phyloP scores from a whole-genome alignment of 2,888 invertebrate species.

The Caenorhabditis sp. region DNA sequence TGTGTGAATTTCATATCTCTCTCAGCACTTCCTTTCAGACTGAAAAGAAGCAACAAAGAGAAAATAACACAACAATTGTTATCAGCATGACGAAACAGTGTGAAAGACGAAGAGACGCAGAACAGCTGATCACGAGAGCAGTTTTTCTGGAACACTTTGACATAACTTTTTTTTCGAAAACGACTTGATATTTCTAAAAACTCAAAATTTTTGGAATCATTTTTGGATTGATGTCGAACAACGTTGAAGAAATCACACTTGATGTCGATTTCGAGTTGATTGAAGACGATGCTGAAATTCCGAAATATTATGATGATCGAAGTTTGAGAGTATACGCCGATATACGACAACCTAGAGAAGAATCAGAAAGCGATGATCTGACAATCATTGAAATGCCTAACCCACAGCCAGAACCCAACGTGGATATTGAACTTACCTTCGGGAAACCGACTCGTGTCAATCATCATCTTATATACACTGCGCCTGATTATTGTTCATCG shows the following conservation, averaged over 20 bases:
- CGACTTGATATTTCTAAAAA: neutral
- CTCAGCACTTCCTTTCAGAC: neutral
- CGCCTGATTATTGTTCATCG: neutral
- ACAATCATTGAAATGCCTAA: neutral
- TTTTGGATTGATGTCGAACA: neutral
- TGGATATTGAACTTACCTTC: slow-evolving; percentile 24
- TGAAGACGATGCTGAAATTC: neutral
- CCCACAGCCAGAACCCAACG: neutral
- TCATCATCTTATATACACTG: neutral
- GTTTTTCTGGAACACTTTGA: neutral
- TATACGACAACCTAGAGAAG: neutral
- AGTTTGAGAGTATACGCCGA: neutral
- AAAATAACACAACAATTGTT: neutral
- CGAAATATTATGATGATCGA: neutral
- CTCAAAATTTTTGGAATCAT: neutral
- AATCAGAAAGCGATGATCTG: neutral
- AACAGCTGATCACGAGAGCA: neutral
- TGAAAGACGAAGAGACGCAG: neutral
- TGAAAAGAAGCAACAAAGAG: neutral
- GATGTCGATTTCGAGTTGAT: neutral
- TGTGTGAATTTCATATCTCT: slow-evolving; percentile 1
- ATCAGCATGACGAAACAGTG: neutral
- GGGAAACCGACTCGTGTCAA: slow-evolving; percentile 5
- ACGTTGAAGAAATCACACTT: neutral
- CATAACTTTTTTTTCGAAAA: neutral